These are phyloP conservation scores for Hemibagrus wyckioides DNA, from an alignment of 2,113 vertebrate species.

Conservation along the genomic window DNA sequence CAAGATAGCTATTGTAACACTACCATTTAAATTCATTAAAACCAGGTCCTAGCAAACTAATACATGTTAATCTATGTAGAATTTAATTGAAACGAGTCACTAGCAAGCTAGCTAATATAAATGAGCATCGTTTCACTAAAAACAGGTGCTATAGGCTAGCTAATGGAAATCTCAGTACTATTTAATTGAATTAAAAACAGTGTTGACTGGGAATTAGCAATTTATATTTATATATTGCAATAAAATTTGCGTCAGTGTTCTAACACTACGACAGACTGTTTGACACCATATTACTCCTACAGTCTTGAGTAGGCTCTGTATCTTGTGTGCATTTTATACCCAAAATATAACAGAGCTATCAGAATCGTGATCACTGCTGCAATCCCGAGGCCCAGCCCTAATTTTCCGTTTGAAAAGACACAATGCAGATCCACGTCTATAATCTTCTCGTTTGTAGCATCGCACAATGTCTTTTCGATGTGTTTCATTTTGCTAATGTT, in stretches of 20 bases:
- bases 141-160: not conserved
- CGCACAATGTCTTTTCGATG: slow-evolving; percentile 33
- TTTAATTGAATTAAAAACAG: not conserved
- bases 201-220: not conserved
- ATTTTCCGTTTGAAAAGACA: not conserved
- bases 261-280: not conserved
- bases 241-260: not conserved
- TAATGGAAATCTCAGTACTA: not conserved
- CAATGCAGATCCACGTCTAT: slow-evolving; percentile 39
- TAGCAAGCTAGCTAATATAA: not conserved
- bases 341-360: not conserved
- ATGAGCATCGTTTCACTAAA: not conserved
- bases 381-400: slow-evolving; percentile 5
- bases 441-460: slow-evolving; percentile 20
- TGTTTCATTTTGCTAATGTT: slow-evolving; percentile 44
- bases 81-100: not conserved
- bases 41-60: not conserved
- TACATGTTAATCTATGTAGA: not conserved
- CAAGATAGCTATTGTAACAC: not conserved
- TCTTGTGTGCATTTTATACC: not conserved
- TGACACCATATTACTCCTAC: not conserved
- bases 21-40: not conserved
- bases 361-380: not conserved
- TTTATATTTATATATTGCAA: not conserved
- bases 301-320: slow-evolving; percentile 29